Base-by-base conservation (phyloP, 2,888 invertebrate genomes). In the Syrista parreyssii region DNA sequence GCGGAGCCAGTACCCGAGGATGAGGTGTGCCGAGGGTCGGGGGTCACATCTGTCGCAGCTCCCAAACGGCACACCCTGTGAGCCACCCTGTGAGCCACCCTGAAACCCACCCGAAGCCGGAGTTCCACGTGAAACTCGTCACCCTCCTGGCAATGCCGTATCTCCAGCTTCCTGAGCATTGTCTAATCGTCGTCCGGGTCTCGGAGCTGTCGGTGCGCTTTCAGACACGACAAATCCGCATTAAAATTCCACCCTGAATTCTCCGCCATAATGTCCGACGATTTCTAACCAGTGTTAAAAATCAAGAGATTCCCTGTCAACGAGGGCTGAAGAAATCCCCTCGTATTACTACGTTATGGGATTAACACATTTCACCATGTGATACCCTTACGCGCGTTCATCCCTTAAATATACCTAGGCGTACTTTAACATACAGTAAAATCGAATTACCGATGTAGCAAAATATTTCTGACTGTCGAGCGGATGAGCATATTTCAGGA, bases 401-500 rank as follows among this genome's bases (percentile, higher is more conserved):
- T 40, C 40, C 40, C 40, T 40, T 40, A 40, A 40, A 40, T 40
- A 40, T 40, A 40, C 40, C 40, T 4, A 4, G 40, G 15, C 40
- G 4, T 12, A 15, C 40, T 40, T 15, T 40, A 40, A 6, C 40
- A 15, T 6, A 15, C 15, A 15, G 34, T 34, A 34, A 15, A 40
- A 40, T 40, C 40, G 40, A 40, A 15, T 40, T 40, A 4, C 15
- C 40, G 15, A 4, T 1, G 40, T 4, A 40, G 40, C 4, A 40
- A 40, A 40, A 15, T 40, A 40, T 40, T 15, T 40, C 40, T 40
- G 15, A 15, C 40, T 40, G 40, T 40, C 40, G 40, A 40, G 15
- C 81, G 89, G 89, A 89, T 89, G 86, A 89, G 85, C 88, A 86
- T 89, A 88, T 86, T 89, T 89, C 85, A 88, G 40, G 40, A 40